phyloP scores from a whole-genome alignment of 2,797 vertebrate genomes.

The Pempheris klunzingeri region DNA sequence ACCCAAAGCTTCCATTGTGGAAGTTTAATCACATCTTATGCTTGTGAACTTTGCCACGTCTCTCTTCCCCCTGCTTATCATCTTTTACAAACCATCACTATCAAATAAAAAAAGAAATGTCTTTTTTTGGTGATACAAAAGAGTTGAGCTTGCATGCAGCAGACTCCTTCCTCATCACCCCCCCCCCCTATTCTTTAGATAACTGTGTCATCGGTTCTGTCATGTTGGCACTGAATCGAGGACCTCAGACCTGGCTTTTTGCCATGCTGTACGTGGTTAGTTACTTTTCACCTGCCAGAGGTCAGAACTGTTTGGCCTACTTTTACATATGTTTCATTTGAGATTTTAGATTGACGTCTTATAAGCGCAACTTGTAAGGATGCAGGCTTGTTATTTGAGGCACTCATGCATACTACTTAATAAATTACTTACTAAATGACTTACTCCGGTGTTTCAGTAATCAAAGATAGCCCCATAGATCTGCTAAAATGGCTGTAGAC shows the following conservation, averaged over 20 bases:
- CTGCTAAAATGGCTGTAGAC: too few relatives aligned
- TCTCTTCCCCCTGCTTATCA: not conserved
- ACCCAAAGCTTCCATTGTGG: not conserved
- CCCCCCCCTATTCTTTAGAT: constrained; percentile 30
- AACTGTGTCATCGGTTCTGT: constrained; percentile 54
- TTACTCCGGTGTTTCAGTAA: not conserved
- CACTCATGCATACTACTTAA: not conserved
- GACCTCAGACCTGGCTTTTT: constrained; percentile 38
- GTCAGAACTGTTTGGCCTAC: constrained; percentile 24
- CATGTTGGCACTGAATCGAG: constrained; percentile 49
- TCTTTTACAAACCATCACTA: constrained; percentile 3
- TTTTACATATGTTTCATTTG: constrained; percentile 34
- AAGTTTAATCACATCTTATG: constrained; percentile 11
- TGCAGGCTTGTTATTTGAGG: not conserved
- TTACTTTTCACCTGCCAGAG: constrained; percentile 54
- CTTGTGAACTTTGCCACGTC: constrained; percentile 10
- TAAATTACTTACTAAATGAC: not conserved
- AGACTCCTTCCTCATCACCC: not conserved
- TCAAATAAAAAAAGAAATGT: constrained; percentile 39
- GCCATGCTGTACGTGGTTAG: constrained; percentile 23
- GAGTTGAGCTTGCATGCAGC: constrained; percentile 8
- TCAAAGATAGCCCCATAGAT: not conserved
- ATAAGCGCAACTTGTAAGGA: not conserved
- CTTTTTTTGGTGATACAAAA: constrained; percentile 15
- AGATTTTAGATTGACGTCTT: constrained; percentile 14